Base-by-base conservation (phyloP, 2,113 vertebrate genomes). In the Colaptes auratus region DNA sequence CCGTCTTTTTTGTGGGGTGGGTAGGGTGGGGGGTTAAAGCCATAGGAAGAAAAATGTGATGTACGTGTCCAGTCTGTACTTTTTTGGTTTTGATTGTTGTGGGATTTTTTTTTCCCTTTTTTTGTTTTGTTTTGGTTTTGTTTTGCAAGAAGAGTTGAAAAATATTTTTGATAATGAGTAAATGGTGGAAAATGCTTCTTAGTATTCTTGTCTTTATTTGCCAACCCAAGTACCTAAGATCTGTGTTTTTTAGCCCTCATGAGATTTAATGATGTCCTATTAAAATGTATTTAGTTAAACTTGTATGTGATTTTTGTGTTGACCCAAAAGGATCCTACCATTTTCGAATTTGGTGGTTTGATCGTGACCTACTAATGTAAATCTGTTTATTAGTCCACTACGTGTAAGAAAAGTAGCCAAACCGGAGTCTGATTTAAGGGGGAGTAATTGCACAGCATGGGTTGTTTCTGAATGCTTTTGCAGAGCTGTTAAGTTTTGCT, bases 161-260 rank as follows among this genome's bases (percentile, higher is more conserved):
- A 98, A 98, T 99, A 99, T 99, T 99, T 99, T 99, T 99, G 98
- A 99, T 99, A 99, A 98, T 97, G 98, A 98, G 97, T 98, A 98
- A 98, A 98, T 98, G 98, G 98, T 98, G 98, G 97, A 98, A 98
- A 98, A 98, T 98, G 98, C 98, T 98, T 97, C 97, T 97, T 98
- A 98, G 98, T 98, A 98, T 97, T 97, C 98, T 98, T 98, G 98
- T 98, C 97, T 98, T 98, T 98, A 98, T 98, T 98, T 98, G 97
- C 98, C 98, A 97, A 97, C 96, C 95, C 94, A 96, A 96, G 92
- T 97, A 98, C 97, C 98, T 96, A 86, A 96, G 96, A 97, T 97
- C 95, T 96, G 94, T 96, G 97, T 80, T 91, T 94, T 94, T 97
- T 96, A 98, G 97, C 95, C 94, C 92, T 96, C 93, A 74, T 97